Base-by-base conservation (phyloP, 2,888 invertebrate genomes). In the Eupithecia inturbata region DNA sequence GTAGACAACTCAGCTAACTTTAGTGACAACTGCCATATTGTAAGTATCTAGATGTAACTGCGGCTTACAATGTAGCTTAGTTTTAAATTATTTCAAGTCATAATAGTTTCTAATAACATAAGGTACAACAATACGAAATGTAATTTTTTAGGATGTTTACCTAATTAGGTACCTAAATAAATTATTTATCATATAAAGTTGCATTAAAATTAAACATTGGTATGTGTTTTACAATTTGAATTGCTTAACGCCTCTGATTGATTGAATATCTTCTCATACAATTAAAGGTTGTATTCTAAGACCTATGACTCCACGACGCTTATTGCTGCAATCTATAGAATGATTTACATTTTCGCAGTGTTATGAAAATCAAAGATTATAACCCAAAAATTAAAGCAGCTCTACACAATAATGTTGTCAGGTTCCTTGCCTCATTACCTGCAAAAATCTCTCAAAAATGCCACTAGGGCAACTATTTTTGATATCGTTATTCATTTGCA, bases 11-110 rank as follows among this genome's bases (percentile, higher is more conserved):
- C 92, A 92, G 94, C 94, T 94, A 94, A 92, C 93, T 88, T 73
- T 92, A 90, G 91, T 90, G 91, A 93, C 91, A 92, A 94, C 94
- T 94, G 94, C 94, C 94, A 94, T 94, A 94, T 90, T 91, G 90
- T 94, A 93, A 94, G 92, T 84, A 91, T 87, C 84, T 92, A 92
- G 89, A 83, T 87, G 81, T 90, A 89, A 88, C 85, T 85, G 86
- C 87, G 88, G 87, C 88, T 88, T 91, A 89, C 87, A 79, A 77
- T 75, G 72, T 85, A 87, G 83, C 74, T 80, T 87, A 87, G 81
- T 80, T 82, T 81, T 92, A 88, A 86, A 88, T 92, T 93, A 92
- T 91, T 91, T 91, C 89, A 90, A 94, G 94, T 94, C 94, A 94
- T 93, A 92, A 91, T 93, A 94, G 92, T 94, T 92, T 93, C 92